Conservation (phyloP, 2,888 invertebrate genomes). For the Lepeophtheirus nordmannii region DNA sequence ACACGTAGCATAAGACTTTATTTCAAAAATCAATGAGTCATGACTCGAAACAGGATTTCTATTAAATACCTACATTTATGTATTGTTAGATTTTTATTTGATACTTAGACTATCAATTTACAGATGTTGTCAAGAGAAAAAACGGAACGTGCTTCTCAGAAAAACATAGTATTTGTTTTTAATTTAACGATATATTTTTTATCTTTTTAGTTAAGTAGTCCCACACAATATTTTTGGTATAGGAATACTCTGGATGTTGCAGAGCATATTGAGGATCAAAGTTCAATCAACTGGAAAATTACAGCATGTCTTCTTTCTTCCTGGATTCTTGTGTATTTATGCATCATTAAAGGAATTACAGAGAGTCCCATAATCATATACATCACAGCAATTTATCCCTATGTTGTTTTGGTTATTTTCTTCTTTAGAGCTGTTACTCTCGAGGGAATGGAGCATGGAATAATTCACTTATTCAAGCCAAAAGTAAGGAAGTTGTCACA, state of each 20-base stretch:
- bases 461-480: slow-evolving; percentile 75
- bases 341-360: slow-evolving; percentile 94
- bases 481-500: slow-evolving; percentile 40
- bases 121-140: no score
- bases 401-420: slow-evolving; percentile 83
- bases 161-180: neutral
- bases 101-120: no score
- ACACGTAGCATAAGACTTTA: no score
- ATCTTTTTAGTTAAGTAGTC: slow-evolving; percentile 53
- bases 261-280: slow-evolving; percentile 66
- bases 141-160: neutral
- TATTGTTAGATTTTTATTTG: no score
- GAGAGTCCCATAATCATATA: slow-evolving; percentile 24
- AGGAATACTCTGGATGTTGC: slow-evolving; percentile 78
- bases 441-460: slow-evolving; percentile 69
- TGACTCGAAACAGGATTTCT: no score
- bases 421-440: slow-evolving; percentile 84
- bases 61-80: no score
- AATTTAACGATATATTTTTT: neutral
- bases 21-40: no score
- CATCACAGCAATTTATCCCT: slow-evolving; percentile 89
- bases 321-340: slow-evolving; percentile 86
- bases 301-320: slow-evolving; percentile 67
- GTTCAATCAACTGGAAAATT: slow-evolving; percentile 79
- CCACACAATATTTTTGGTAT: slow-evolving; percentile 91